Base-by-base conservation (phyloP, 2,888 invertebrate genomes). In the Acrobasis repandana region DNA sequence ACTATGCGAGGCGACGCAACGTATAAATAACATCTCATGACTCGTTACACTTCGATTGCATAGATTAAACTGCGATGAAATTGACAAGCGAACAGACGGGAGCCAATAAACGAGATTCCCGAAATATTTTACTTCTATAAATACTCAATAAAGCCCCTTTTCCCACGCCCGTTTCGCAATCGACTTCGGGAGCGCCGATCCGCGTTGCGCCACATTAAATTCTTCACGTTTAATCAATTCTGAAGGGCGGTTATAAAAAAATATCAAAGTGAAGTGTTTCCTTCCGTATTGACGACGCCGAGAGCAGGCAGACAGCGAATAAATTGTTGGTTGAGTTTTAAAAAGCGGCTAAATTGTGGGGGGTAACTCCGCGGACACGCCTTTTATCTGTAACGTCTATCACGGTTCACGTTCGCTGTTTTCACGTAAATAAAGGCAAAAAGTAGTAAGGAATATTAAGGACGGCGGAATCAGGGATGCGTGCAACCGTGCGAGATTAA, bases 341-440 rank as follows among this genome's bases (percentile, higher is more conserved):
- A 90, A 87, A 85, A 85, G 83, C 80, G 78, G 80, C 82, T 74
- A 89, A 89, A 88, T 83, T 82, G 83, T 79, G 78, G 75, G 81
- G 58, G 80, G 83, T 80, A 77, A 77, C 77, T 81, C 72, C 79
- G 74, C 78, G 78, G 88, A 79, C 83, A 85, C 90, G 90, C 90
- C 90, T 89, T 91, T 91, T 89, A 88, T 88, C 87, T 91, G 91
- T 91, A 79, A 85, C 83, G 88, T 86, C 85, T 86, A 88, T 86
- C 84, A 86, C 67, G 74, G 72, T 80, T 79, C 74, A 77, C 76
- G 76, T 80, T 76, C 77, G 73, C 74, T 67, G 73, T 69, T 77
- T 75, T 74, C 75, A 81, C 78, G 80, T 84, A 86, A 36, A 86
- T 85, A 85, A 83, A 73, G 74, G 73, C 76, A 83, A 80, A 81